Conservation (phyloP, 35 echinoderm and acorn worm species). For the Stichopus chloronotus region DNA sequence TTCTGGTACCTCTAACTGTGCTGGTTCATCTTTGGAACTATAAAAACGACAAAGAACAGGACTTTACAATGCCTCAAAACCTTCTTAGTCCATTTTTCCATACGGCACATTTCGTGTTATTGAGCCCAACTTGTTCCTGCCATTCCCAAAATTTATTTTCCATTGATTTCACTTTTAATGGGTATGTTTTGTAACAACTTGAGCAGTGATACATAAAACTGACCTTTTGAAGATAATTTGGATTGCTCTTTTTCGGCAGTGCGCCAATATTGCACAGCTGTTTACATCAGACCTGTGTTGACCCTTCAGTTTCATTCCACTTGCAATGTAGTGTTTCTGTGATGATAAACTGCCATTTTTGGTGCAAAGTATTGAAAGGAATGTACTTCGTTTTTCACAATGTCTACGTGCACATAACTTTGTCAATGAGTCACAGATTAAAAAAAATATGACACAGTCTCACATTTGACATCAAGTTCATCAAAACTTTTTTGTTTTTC, state of each 20-base stretch:
- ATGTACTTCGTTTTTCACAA: not conserved
- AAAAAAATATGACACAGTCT: not conserved
- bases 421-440: not conserved
- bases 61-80: too few relatives aligned
- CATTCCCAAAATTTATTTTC: conserved; percentile 12
- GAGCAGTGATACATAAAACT: not conserved
- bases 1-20: too few relatives aligned
- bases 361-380: not conserved
- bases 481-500: not conserved
- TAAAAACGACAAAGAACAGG: too few relatives aligned
- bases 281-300: not conserved
- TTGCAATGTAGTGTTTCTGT: conserved; percentile 16
- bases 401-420: not conserved
- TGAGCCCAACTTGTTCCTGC: not conserved
- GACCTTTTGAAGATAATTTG: not conserved
- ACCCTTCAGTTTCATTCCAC: not conserved
- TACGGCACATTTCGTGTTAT: not conserved
- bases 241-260: not conserved
- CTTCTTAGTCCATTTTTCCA: too few relatives aligned
- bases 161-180: not conserved
- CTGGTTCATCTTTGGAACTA: too few relatives aligned
- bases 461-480: conserved; percentile 16
- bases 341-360: not conserved
- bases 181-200: not conserved
- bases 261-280: not conserved